phyloP scores from a whole-genome alignment of 2,113 vertebrate species.

The Polyodon spathula region DNA sequence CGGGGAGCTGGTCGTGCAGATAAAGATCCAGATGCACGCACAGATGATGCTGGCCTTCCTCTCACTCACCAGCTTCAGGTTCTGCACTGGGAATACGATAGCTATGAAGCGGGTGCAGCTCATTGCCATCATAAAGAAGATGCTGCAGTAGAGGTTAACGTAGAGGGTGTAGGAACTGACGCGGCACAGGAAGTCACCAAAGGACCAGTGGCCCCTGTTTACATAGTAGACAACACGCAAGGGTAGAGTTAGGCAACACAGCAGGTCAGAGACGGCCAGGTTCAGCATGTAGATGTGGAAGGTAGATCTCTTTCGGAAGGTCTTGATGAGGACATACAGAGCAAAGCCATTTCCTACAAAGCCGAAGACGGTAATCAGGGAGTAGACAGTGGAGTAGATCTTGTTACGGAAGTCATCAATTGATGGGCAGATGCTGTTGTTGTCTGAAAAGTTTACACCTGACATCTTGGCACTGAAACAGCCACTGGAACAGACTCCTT shows the following conservation, averaged over 20 bases:
- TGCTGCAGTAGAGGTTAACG: conserved; percentile 92
- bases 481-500: too few species aligned
- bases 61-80: conserved; percentile 64
- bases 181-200: conserved; percentile 77
- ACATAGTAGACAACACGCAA: conserved; percentile 80
- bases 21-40: conserved; percentile 72
- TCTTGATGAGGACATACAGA: conserved; percentile 68
- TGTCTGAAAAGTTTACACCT: too few species aligned
- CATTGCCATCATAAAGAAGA: conserved; percentile 94
- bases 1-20: conserved; percentile 65
- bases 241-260: conserved; percentile 82
- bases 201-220: conserved; percentile 72
- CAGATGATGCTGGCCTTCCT: conserved; percentile 66
- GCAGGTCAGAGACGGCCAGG: conserved; percentile 78
- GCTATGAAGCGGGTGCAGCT: conserved; percentile 88
- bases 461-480: too few species aligned
- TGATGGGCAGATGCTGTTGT: conserved; percentile 23
- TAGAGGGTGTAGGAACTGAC: conserved; percentile 80
- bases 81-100: conserved; percentile 83
- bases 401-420: conserved; percentile 87
- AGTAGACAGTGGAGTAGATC: conserved; percentile 81
- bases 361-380: conserved; percentile 73
- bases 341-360: conserved; percentile 79
- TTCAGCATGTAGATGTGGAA: conserved; percentile 92
- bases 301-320: conserved; percentile 60